Percentiles rank a stretch among this genome's conserved stretches.
phyloP scores from a whole-genome alignment of 2,888 invertebrate genomes.

The Catocala fraxini region DNA sequence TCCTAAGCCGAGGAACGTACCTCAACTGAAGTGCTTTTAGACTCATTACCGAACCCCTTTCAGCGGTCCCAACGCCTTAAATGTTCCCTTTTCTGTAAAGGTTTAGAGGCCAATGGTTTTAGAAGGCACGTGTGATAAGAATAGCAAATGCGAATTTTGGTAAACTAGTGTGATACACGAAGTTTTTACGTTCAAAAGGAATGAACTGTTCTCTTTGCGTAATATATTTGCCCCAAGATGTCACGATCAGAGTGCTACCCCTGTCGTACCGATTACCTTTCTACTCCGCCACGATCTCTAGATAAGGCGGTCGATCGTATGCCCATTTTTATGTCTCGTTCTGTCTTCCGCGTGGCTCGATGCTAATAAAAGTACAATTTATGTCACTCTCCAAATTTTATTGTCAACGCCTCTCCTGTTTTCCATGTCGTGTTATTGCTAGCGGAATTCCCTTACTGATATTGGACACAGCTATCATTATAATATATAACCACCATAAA shows the following conservation, averaged over 20 bases:
- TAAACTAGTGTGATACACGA: slow-evolving; percentile 26
- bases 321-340: slow-evolving; percentile 54
- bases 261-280: slow-evolving; percentile 55
- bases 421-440: slow-evolving; percentile 19
- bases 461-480: slow-evolving; percentile 9
- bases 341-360: slow-evolving; percentile 44
- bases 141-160: slow-evolving; percentile 38
- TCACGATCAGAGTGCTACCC: slow-evolving; percentile 55
- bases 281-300: slow-evolving; percentile 45
- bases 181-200: slow-evolving; percentile 33
- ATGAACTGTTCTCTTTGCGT: slow-evolving; percentile 31
- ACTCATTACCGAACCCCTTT: slow-evolving; percentile 53
- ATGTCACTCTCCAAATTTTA: slow-evolving; percentile 41
- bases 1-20: slow-evolving; percentile 48
- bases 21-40: slow-evolving; percentile 53
- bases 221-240: slow-evolving; percentile 55
- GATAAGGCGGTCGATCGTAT: slow-evolving; percentile 55
- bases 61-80: slow-evolving; percentile 33
- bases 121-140: slow-evolving; percentile 45
- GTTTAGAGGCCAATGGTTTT: slow-evolving; percentile 49
- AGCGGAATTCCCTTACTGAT: slow-evolving; percentile 6
- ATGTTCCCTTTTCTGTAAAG: slow-evolving; percentile 40
- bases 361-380: slow-evolving; percentile 53
- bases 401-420: slow-evolving; percentile 28
- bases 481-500: slow-evolving; percentile 11